Evolutionary conservation across 1,140 invertebrate genomes (phyloP), one percentile per base, ranked within the genome.

Genomic region (Drosophila carrolli): DNA sequence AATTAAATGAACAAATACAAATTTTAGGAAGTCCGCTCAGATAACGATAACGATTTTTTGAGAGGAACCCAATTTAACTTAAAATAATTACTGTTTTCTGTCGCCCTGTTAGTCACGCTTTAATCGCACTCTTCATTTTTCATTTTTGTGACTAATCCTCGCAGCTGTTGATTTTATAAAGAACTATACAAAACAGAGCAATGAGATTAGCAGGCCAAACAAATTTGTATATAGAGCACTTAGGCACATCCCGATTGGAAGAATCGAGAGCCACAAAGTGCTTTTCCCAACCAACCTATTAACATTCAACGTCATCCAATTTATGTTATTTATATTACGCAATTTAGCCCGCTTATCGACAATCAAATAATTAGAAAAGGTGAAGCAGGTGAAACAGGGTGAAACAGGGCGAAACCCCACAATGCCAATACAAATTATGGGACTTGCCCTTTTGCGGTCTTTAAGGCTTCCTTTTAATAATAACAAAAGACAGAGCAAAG

Each of bases 351-450:
- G 68, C 82, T 85, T 85, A 85, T 88, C 78, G 59, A 7, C 60
- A 75, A 88, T 85, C 78, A 85, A 78, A 82, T 82, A 86, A 85
- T 85, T 86, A 70, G 38, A 54, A 50, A 71, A 75, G 61, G 61
- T 40, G 56, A 47, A 58, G 40, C 48, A 40, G 32, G 60, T 44
- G 40, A 50, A 57, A 66, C 38, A 40, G 16, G 59, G 53, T 29
- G 16, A 32, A 62, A 43, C 47, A 40, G 16, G 59, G 53, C 38
- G 27, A 32, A 62, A 43, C 47, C 54, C 14, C 47, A 58, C 47
- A 75, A 58, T 67, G 67, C 54, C 63, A 51, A 71, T 75, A 70
- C 44, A 80, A 80, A 60, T 76, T 72, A 80, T 75, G 53, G 61
- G 46, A 59, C 53, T 66, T 56, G 58, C 51, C 38, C 77, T 62